These are phyloP conservation scores for Candoia aspera DNA, from an alignment of 2,113 vertebrate species.

Conservation along the genomic window DNA sequence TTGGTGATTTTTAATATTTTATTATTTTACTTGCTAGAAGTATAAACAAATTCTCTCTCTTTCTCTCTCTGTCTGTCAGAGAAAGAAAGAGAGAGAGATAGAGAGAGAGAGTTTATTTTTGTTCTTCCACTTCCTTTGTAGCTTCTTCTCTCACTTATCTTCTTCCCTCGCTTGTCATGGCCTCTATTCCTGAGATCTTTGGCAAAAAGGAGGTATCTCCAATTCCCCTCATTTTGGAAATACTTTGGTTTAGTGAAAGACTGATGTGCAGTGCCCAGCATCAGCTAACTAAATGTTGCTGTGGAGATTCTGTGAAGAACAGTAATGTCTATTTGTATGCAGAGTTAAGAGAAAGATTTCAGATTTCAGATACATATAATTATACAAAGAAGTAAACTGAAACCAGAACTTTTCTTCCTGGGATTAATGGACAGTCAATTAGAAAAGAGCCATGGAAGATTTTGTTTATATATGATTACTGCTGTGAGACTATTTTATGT, in stretches of 20 bases:
- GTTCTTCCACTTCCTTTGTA: too few species aligned
- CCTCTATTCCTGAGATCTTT: not conserved
- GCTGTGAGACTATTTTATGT: not conserved
- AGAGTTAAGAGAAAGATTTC: not conserved
- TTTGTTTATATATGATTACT: not conserved
- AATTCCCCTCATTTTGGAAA: not conserved
- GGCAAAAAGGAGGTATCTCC: not conserved
- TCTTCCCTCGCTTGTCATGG: not conserved
- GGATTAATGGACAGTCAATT: not conserved
- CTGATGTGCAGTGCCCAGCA: not conserved
- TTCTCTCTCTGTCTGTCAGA: too few species aligned
- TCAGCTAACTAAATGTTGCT: not conserved
- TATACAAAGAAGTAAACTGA: not conserved
- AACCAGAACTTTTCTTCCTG: not conserved
- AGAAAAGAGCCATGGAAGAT: not conserved
- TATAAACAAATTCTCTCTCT: too few species aligned
- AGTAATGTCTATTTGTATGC: not conserved
- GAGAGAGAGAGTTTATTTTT: too few species aligned
- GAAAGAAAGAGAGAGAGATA: too few species aligned
- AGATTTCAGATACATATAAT: not conserved
- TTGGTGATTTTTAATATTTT: too few species aligned
- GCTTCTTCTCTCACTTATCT: not conserved
- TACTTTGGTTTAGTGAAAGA: not conserved
- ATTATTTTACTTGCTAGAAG: too few species aligned
- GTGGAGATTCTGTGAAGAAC: not conserved